Conservation (phyloP, 2,113 vertebrate genomes). For the Dipodomys spectabilis region DNA sequence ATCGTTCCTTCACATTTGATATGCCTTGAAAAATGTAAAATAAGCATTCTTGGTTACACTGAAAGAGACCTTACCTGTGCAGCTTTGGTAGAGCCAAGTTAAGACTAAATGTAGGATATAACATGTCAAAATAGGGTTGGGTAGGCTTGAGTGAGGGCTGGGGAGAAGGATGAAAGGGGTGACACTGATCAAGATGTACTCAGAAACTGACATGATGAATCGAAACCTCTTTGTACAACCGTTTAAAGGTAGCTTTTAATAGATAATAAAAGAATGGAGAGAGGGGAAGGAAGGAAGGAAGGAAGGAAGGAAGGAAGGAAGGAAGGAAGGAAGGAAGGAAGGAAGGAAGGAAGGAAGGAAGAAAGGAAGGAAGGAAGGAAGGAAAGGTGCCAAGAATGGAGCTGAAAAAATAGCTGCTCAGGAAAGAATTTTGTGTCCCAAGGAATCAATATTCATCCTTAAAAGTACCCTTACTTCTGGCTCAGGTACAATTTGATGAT, state of each 20-base stretch:
- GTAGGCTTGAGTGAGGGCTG: too few species aligned
- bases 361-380: too few species aligned
- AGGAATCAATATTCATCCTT: slow-evolving; percentile 49
- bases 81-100: background rate
- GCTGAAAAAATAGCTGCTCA: slow-evolving; percentile 30
- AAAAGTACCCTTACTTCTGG: slow-evolving; percentile 20
- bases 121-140: background rate
- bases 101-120: background rate
- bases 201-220: too few species aligned
- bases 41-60: slow-evolving; percentile 54
- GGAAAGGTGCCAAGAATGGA: background rate
- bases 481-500: background rate
- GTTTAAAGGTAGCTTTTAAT: too few species aligned
- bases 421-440: background rate
- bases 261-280: too few species aligned
- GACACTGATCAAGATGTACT: too few species aligned
- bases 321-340: too few species aligned
- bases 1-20: slow-evolving; percentile 74
- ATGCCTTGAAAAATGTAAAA: slow-evolving; percentile 65
- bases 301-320: too few species aligned
- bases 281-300: too few species aligned
- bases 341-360: too few species aligned
- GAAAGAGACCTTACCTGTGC: background rate
- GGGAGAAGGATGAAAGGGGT: too few species aligned
- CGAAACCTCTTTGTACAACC: too few species aligned